These are phyloP conservation scores for Latrodectus elegans DNA, from an alignment of 2,888 invertebrate species.

Conservation along the genomic window DNA sequence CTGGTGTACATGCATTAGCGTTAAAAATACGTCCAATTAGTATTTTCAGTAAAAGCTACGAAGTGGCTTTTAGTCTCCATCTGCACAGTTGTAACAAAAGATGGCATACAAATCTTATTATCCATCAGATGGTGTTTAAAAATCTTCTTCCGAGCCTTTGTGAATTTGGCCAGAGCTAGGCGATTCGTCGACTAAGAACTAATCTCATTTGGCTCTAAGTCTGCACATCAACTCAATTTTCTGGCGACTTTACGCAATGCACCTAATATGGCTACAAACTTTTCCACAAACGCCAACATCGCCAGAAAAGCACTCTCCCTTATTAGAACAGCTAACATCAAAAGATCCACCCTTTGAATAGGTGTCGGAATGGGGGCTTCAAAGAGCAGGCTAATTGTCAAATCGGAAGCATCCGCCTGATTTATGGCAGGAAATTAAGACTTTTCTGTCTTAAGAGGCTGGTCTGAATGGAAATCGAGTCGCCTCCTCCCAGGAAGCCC, in stretches of 20 bases:
- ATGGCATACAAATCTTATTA: background rate
- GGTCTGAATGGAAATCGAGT: background rate
- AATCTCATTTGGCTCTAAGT: background rate
- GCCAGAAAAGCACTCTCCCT: background rate
- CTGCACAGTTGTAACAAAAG: too few species aligned
- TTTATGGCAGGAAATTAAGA: constrained; percentile 31
- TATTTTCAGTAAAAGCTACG: too few species aligned
- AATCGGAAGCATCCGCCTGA: constrained; percentile 4
- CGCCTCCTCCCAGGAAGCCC: background rate
- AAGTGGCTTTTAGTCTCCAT: too few species aligned
- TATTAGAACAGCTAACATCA: background rate
- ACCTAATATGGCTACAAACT: background rate
- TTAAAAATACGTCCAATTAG: too few species aligned
- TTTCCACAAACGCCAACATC: background rate
- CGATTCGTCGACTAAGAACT: background rate
- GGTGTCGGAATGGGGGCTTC: constrained; percentile 13
- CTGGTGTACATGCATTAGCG: too few species aligned
- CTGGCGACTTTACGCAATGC: background rate
- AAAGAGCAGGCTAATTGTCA: constrained; percentile 37
- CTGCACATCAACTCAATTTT: background rate
- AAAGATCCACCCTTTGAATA: background rate
- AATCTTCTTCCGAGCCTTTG: background rate
- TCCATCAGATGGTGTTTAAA: background rate
- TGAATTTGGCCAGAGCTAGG: too few species aligned
- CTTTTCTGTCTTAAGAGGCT: background rate